Conservation (phyloP, 2,797 vertebrate species). For the Gymnodraco acuticeps region DNA sequence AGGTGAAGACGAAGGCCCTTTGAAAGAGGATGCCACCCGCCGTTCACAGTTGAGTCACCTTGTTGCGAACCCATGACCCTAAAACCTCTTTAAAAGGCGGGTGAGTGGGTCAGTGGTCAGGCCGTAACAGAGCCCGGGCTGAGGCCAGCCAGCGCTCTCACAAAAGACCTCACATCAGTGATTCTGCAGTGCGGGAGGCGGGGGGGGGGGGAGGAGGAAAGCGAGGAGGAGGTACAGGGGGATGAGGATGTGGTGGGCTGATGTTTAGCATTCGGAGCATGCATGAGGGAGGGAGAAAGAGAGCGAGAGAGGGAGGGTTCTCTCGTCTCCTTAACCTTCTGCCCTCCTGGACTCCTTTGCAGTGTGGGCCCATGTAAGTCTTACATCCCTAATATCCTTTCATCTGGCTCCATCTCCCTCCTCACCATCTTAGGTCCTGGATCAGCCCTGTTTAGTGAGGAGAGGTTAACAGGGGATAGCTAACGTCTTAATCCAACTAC, state of each 20-base stretch:
- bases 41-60: conserved; percentile 84
- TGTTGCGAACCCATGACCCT: conserved; percentile 85
- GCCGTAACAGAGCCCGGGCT: conserved; percentile 76
- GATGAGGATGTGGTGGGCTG: conserved; percentile 51
- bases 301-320: conserved; percentile 31
- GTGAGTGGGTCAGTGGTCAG: conserved; percentile 84
- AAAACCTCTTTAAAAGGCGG: conserved; percentile 81
- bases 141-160: conserved; percentile 67
- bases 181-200: conserved; percentile 68
- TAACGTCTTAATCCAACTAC: conserved; percentile 85
- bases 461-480: conserved; percentile 76
- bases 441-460: conserved; percentile 47
- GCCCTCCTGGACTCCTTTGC: conserved; percentile 52
- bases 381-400: conserved; percentile 57
- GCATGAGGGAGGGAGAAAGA: conserved; percentile 36
- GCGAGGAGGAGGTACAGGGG: conserved; percentile 59
- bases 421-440: conserved; percentile 56
- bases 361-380: conserved; percentile 42
- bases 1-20: conserved; percentile 76
- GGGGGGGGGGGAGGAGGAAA: conserved; percentile 43
- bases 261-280: conserved; percentile 69
- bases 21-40: conserved; percentile 81
- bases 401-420: conserved; percentile 56
- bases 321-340: conserved; percentile 66
- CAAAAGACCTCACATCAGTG: conserved; percentile 81